Percentiles rank a stretch among this genome's conserved stretches.
Conservation (phyloP, 2,113 vertebrate species). For the Globicephala melas region DNA sequence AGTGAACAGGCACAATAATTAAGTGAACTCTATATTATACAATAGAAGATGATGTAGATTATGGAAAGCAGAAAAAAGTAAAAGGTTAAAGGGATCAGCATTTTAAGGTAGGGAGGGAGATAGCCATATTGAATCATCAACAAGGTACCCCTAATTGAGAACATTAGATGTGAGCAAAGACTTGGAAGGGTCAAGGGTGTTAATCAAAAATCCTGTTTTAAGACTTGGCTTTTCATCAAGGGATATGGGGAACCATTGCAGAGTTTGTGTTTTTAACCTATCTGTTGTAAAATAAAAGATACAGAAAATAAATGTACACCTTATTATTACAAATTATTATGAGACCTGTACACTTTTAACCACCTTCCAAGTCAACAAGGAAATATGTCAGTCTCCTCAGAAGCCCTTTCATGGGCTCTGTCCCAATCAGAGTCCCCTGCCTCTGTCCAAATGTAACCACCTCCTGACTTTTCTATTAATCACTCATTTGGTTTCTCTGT, state of each 20-base stretch:
- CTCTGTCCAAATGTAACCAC: not conserved
- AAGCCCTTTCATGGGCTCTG: not conserved
- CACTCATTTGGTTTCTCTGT: not conserved
- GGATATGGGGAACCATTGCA: no score
- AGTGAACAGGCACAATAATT: not conserved
- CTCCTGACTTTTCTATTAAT: not conserved
- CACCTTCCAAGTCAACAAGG: not conserved
- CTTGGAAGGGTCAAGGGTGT: not conserved
- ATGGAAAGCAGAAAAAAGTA: not conserved
- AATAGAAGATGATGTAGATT: not conserved
- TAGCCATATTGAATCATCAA: not conserved
- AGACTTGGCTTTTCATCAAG: not conserved
- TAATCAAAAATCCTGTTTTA: not conserved
- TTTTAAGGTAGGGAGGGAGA: not conserved
- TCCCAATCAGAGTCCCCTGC: not conserved
- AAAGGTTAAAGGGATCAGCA: not conserved
- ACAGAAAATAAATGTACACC: not conserved
- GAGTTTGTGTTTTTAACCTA: not conserved
- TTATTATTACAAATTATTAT: not conserved
- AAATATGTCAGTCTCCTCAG: not conserved
- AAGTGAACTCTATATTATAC: not conserved
- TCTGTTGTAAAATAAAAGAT: not conserved
- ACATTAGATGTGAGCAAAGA: not conserved
- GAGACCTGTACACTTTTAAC: not conserved
- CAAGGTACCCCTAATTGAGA: not conserved